Base-by-base conservation (phyloP, 1,140 invertebrate genomes). In the Diprion similis region DNA sequence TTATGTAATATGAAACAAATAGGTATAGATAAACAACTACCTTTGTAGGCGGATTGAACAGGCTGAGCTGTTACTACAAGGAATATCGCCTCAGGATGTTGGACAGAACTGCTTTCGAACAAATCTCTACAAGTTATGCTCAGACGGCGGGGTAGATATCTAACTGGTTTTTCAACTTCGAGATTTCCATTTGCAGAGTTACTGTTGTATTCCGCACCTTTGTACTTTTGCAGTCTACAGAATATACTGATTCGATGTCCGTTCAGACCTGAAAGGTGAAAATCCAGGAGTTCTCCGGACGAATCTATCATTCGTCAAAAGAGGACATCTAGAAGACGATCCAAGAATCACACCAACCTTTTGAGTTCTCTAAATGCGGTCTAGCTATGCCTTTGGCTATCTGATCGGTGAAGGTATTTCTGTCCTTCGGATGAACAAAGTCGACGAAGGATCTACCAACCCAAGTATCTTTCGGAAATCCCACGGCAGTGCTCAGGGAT, bases 371-470 rank as follows among this genome's bases (percentile, higher is more conserved):
- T n/a, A 86, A 78, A n/a, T 77, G 73, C 0, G 76, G 75, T 2
- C 80, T 77, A 0, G 80, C 79, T 18, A 87, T 82, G 13, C 86
- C 86, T 46, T 86, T 88, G 3, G 91, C 90, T 70, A 94, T 90
- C 74, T 92, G 90, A 73, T 90, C 90, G 9, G 90, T 89, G 73
- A 94, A 91, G 11, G 90, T 89, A 11, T 87, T 84, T 37, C 91
- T 89, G 82, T 96, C 95, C 84, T 92, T 94, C 0, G 93, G 91
- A 86, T 96, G 94, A 1, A 97, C 89, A 80, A 96, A 96, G 80
- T 97, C 94, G 70, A 96, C 94, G 79, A 97, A 95, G 4, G 94
- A 95, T 66, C 94, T 88, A 8, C 95, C 95, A n/a, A 95, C 86
- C 93, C 94, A 95, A 90, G 95, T 94, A 72, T 96, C 94, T 77